phyloP scores from a whole-genome alignment of 1,140 invertebrate species.

The Aphelenchoides avenae region DNA sequence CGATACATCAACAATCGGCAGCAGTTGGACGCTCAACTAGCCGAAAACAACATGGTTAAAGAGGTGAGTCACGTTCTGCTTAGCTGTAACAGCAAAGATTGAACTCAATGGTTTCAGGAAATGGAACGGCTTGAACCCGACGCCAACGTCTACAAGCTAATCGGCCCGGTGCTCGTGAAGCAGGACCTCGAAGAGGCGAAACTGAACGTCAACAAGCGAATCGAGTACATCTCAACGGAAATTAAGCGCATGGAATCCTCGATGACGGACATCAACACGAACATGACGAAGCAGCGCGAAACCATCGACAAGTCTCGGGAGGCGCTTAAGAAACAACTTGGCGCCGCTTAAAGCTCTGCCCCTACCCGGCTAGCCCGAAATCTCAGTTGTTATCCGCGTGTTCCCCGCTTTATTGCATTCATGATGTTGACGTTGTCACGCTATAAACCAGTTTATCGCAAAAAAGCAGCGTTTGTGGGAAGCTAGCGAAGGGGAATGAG shows the following conservation, averaged over 20 bases:
- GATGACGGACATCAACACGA: conserved; percentile 16
- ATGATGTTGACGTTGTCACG: too few species aligned
- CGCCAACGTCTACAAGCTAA: conserved; percentile 84
- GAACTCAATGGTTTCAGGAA: conserved; percentile 67
- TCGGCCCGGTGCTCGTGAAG: conserved; percentile 87
- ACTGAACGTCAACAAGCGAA: conserved; percentile 88
- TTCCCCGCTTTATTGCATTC: too few species aligned
- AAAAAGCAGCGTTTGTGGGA: too few species aligned
- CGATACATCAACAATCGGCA: conserved; percentile 44
- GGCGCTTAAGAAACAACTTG: conserved; percentile 14
- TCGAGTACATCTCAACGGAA: conserved; percentile 88
- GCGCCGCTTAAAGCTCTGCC: background rate
- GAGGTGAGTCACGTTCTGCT: conserved; percentile 29
- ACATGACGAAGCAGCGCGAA: conserved; percentile 34
- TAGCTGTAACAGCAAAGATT: background rate
- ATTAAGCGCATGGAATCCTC: conserved; percentile 61
- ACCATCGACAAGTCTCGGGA: conserved; percentile 23
- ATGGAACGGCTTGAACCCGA: conserved; percentile 75
- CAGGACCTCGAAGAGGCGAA: conserved; percentile 86
- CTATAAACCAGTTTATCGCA: too few species aligned
- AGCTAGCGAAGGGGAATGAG: too few species aligned
- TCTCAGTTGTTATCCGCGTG: too few species aligned
- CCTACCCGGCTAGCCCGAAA: too few species aligned
- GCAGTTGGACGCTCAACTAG: conserved; percentile 57
- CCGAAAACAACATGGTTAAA: conserved; percentile 59